phyloP scores from a whole-genome alignment of 2,888 invertebrate species.

The Erebia aethiops region DNA sequence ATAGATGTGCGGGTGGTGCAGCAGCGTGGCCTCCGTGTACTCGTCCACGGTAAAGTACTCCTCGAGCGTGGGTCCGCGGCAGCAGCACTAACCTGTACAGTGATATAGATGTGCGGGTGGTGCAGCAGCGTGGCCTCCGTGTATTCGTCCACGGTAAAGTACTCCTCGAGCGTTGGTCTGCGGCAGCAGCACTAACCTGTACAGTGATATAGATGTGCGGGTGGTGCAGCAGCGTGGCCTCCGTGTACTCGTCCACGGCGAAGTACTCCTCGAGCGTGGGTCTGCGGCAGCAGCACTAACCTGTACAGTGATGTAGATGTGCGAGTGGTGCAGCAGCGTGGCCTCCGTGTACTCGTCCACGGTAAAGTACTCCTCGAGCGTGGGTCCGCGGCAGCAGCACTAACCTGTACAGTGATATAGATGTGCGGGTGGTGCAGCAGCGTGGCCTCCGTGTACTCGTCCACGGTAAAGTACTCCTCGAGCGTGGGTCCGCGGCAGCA shows the following conservation, averaged over 20 bases:
- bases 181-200: conserved; percentile 65
- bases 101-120: too few relatives aligned
- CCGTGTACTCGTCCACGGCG: conserved; percentile 89
- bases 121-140: too few relatives aligned
- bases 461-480: conserved; percentile 87
- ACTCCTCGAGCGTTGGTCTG: too few relatives aligned
- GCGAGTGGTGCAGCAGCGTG: conserved; percentile 87
- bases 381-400: conserved; percentile 73
- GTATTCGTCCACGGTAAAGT: too few relatives aligned
- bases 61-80: too few relatives aligned
- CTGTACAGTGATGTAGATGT: conserved; percentile 88
- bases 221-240: conserved; percentile 87
- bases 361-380: conserved; percentile 87
- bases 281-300: conserved; percentile 67
- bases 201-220: conserved; percentile 88
- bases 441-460: conserved; percentile 90
- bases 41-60: too few relatives aligned
- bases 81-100: too few relatives aligned
- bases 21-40: too few relatives aligned
- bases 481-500: conserved; percentile 82
- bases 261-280: conserved; percentile 88
- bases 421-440: conserved; percentile 88
- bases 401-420: conserved; percentile 86
- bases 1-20: too few relatives aligned
- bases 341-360: conserved; percentile 91